A percentile compares a stretch with the other conserved stretches of the same genome.
phyloP scores from a whole-genome alignment of 1,140 invertebrate species.

The Conus betulinus region DNA sequence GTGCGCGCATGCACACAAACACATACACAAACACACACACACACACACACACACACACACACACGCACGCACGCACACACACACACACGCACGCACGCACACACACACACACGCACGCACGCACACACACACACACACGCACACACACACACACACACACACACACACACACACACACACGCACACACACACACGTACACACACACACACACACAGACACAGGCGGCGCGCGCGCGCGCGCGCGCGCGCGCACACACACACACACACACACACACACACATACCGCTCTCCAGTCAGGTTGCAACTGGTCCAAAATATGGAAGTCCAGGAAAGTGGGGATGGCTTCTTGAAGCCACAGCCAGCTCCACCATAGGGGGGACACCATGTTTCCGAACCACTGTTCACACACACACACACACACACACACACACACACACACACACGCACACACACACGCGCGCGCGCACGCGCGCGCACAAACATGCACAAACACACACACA shows the following conservation, averaged over 20 bases:
- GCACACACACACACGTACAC: neutral
- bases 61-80: neutral
- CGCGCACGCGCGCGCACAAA: neutral
- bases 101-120: too few relatives aligned
- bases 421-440: neutral
- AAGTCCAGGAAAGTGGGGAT: slow-evolving; percentile 62
- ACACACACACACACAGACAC: neutral
- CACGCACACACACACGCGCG: neutral
- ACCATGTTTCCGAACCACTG: slow-evolving; percentile 93
- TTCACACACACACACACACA: neutral
- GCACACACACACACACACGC: neutral
- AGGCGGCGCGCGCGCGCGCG: too few relatives aligned
- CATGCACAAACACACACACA: slow-evolving; percentile 1
- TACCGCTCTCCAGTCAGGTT: too few relatives aligned
- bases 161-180: too few relatives aligned
- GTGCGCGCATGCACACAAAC: neutral
- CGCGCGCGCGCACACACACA: too few relatives aligned
- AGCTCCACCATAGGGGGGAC: slow-evolving; percentile 78
- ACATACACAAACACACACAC: neutral
- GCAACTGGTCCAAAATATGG: too few relatives aligned
- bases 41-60: slow-evolving; percentile 4
- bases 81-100: too few relatives aligned
- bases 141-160: neutral
- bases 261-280: too few relatives aligned
- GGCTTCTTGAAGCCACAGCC: slow-evolving; percentile 76